These are phyloP conservation scores for Nymphicus hollandicus DNA, from an alignment of 2,113 vertebrate genomes.

Conservation along the genomic window DNA sequence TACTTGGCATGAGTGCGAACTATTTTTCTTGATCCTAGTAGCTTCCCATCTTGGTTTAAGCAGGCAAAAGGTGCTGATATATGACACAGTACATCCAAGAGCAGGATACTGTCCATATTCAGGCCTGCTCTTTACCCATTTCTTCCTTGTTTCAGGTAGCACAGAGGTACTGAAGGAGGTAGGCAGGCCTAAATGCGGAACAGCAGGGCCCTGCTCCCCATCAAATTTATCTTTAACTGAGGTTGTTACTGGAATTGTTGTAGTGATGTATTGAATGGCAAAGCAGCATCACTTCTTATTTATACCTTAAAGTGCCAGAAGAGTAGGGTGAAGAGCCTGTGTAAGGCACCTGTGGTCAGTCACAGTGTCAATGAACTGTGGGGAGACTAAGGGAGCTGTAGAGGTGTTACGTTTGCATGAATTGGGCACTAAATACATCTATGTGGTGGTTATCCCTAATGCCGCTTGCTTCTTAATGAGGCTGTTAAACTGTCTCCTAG, in stretches of 20 bases:
- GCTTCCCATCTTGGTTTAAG: neutral
- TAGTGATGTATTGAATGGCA: neutral
- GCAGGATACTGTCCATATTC: accelerated
- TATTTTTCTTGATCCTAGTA: neutral
- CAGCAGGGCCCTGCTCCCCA: neutral
- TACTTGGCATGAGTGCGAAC: neutral
- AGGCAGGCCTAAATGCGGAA: neutral
- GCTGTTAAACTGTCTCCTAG: accelerated
- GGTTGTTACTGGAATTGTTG: neutral
- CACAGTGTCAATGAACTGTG: accelerated
- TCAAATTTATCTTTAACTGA: neutral
- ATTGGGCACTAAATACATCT: neutral
- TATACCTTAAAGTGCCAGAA: neutral
- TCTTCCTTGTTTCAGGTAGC: neutral
- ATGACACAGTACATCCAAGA: neutral
- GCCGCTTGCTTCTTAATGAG: neutral
- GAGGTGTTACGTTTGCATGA: neutral
- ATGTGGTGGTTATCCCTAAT: neutral
- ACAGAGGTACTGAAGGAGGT: neutral
- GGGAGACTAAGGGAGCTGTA: neutral
- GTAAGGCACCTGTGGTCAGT: neutral
- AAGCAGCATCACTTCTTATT: neutral
- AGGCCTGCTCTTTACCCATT: accelerated
- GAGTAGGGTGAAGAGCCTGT: neutral
- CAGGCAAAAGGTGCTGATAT: accelerated